phyloP scores from a whole-genome alignment of 1,140 invertebrate genomes.

The Drosophila carrolli region DNA sequence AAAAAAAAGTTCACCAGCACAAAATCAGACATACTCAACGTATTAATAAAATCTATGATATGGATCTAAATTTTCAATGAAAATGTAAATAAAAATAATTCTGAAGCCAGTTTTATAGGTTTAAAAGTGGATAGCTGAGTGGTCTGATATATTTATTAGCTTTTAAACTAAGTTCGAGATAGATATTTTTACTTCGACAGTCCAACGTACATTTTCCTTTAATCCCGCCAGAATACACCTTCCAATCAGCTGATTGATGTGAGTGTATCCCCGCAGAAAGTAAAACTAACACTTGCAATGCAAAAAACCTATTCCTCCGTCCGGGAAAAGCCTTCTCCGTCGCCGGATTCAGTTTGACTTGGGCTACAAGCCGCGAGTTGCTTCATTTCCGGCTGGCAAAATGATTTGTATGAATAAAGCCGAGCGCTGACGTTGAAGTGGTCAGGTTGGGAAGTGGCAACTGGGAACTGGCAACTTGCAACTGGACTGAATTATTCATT shows the following conservation, averaged over 20 bases:
- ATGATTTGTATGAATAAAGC: slow-evolving; percentile 77
- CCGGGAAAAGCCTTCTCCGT: not conserved
- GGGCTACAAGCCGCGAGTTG: slow-evolving; percentile 55
- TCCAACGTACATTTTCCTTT: not conserved
- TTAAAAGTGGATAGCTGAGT: too few relatives aligned
- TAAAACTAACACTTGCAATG: slow-evolving; percentile 48
- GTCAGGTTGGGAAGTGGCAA: slow-evolving; percentile 12
- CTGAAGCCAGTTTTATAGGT: too few relatives aligned
- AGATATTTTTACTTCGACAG: not conserved
- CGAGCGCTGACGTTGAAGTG: slow-evolving; percentile 54
- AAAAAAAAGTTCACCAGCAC: too few relatives aligned
- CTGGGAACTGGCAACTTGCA: not conserved
- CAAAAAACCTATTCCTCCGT: slow-evolving; percentile 19
- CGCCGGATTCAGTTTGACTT: not conserved
- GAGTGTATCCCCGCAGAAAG: slow-evolving; percentile 2
- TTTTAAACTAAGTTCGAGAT: not conserved
- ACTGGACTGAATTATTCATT: slow-evolving; percentile 74
- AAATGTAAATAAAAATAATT: too few relatives aligned
- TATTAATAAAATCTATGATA: too few relatives aligned
- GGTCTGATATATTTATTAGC: not conserved
- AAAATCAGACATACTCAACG: too few relatives aligned
- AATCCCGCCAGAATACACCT: not conserved
- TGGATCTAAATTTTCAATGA: too few relatives aligned
- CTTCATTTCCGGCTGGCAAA: slow-evolving; percentile 76
- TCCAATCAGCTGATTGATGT: slow-evolving; percentile 17